These are phyloP conservation scores for Trichosurus vulpecula DNA, from an alignment of 2,797 vertebrate species.

Conservation along the genomic window DNA sequence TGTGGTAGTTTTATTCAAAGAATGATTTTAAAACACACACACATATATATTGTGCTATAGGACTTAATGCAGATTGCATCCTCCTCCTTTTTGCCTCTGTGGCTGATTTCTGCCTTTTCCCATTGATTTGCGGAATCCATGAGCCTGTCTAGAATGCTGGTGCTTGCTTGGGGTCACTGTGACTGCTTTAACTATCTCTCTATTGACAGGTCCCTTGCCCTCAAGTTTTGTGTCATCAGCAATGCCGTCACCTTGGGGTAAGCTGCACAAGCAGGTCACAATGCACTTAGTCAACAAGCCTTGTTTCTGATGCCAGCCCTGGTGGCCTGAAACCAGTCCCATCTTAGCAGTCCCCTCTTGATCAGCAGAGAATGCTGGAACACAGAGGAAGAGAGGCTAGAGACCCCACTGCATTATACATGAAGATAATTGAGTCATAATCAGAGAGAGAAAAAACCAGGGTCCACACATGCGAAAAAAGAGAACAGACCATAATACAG, in stretches of 20 bases:
- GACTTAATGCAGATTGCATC: neutral
- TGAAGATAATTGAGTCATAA: slow-evolving; percentile 43
- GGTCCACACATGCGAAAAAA: neutral
- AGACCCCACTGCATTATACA: neutral
- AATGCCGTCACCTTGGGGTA: slow-evolving; percentile 54
- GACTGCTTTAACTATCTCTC: slow-evolving; percentile 51
- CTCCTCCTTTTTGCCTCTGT: neutral
- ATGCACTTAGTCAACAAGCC: slow-evolving; percentile 54
- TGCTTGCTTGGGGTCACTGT: slow-evolving; percentile 55
- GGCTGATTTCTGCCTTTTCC: slow-evolving; percentile 26
- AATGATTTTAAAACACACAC: neutral
- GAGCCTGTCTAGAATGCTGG: slow-evolving; percentile 42
- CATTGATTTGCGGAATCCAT: slow-evolving; percentile 52
- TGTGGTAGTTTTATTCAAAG: neutral
- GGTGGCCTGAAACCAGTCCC: neutral
- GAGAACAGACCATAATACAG: neutral
- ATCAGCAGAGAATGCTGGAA: neutral
- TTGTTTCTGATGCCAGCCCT: slow-evolving; percentile 34
- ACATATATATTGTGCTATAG: neutral
- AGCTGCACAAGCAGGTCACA: slow-evolving; percentile 60
- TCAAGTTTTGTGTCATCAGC: slow-evolving; percentile 48
- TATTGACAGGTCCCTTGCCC: slow-evolving; percentile 14
- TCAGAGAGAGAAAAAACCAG: slow-evolving; percentile 40
- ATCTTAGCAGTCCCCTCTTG: slow-evolving; percentile 33
- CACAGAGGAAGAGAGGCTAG: neutral